A percentile compares a stretch with the other conserved stretches of the same genome.
phyloP scores from a whole-genome alignment of 2,113 vertebrate species.

The Erpornis zantholeuca region DNA sequence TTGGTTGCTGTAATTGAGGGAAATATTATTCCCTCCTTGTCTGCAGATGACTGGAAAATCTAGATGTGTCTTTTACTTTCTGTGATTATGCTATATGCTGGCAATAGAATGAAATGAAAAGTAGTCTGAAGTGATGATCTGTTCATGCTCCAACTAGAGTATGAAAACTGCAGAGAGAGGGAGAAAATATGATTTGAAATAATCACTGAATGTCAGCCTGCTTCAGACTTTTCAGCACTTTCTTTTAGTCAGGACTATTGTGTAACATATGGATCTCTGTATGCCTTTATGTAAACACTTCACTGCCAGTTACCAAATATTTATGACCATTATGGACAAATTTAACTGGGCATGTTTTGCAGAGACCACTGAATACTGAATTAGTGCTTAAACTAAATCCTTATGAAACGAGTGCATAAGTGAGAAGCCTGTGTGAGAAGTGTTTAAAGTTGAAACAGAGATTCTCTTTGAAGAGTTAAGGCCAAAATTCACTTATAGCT shows the following conservation, averaged over 20 bases:
- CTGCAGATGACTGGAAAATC: constrained; percentile 3
- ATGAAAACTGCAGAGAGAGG: not conserved
- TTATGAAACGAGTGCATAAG: fast-evolving
- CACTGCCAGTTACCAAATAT: not conserved
- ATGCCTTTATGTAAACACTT: not conserved
- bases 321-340: not conserved
- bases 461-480: not conserved
- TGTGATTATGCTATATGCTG: not conserved
- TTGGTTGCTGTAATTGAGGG: not conserved
- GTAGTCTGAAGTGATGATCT: not conserved
- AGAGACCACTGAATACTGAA: not conserved
- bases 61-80: not conserved
- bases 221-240: not conserved
- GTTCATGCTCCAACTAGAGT: not conserved
- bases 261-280: not conserved
- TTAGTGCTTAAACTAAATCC: not conserved
- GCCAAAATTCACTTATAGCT: not conserved
- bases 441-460: not conserved
- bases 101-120: not conserved
- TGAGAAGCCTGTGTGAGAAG: not conserved
- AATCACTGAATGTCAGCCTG: not conserved
- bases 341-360: not conserved
- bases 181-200: constrained; percentile 3
- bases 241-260: not conserved
- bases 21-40: not conserved